These are phyloP conservation scores for Xanthia icteritia DNA, from an alignment of 2,888 invertebrate genomes.

Conservation along the genomic window DNA sequence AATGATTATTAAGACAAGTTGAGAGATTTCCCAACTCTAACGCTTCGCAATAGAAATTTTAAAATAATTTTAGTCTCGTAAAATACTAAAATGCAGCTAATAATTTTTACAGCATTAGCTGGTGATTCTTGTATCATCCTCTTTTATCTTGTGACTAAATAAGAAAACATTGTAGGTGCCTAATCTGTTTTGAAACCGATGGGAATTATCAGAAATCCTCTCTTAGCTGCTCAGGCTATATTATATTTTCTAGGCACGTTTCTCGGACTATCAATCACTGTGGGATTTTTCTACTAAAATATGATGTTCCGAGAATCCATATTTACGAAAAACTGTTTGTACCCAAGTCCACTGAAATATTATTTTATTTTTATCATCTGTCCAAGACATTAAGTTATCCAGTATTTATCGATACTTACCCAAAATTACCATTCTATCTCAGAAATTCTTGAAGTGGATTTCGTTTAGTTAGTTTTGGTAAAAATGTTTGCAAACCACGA, in stretches of 20 bases:
- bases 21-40: background rate
- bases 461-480: background rate
- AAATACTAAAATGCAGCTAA: slow-evolving; percentile 6
- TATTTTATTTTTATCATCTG: background rate
- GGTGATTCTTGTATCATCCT: background rate
- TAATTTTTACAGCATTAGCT: background rate
- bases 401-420: background rate
- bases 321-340: background rate
- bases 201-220: slow-evolving; percentile 26
- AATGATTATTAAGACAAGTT: slow-evolving; percentile 9
- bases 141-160: background rate
- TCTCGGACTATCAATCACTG: slow-evolving; percentile 36
- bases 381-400: background rate
- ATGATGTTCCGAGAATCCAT: slow-evolving; percentile 5
- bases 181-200: background rate
- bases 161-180: background rate
- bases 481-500: background rate
- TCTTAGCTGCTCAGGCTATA: slow-evolving; percentile 12
- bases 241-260: slow-evolving; percentile 31
- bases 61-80: slow-evolving; percentile 23
- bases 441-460: background rate
- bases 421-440: background rate
- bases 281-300: slow-evolving; percentile 16
- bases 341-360: background rate
- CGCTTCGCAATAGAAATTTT: slow-evolving; percentile 20